Evolutionary conservation across 1,140 invertebrate genomes (phyloP).

Genomic region (Drosophila aff.): DNA sequence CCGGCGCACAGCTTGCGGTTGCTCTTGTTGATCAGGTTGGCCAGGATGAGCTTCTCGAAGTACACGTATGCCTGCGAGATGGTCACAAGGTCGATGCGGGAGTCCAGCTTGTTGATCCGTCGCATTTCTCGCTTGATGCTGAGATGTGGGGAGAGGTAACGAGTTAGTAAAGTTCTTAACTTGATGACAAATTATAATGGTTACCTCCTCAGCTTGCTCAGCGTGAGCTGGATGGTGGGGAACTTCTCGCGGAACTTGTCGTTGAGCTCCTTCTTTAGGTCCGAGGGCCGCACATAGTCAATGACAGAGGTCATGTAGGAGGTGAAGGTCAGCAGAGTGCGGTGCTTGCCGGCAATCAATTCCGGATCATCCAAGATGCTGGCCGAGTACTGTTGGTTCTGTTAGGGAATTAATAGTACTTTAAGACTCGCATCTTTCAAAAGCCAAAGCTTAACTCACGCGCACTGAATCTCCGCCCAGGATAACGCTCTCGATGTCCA

Average conservation of each 20-base stretch:
- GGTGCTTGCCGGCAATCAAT: slow-evolving; percentile 96
- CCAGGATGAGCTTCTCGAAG: slow-evolving; percentile 97
- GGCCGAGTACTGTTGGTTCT: slow-evolving; percentile 90
- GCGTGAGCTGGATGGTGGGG: slow-evolving; percentile 96
- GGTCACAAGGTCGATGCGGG: slow-evolving; percentile 93
- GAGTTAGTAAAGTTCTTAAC: neutral
- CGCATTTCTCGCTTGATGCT: slow-evolving; percentile 96
- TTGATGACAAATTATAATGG: neutral
- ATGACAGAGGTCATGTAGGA: slow-evolving; percentile 98
- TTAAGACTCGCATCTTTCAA: neutral
- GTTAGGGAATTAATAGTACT: neutral
- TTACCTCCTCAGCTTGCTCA: slow-evolving; percentile 98
- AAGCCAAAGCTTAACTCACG: slow-evolving; percentile 33
- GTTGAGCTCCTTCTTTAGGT: slow-evolving; percentile 98
- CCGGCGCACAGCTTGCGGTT: slow-evolving; percentile 98
- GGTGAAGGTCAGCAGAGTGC: slow-evolving; percentile 96
- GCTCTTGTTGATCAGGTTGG: slow-evolving; percentile 96
- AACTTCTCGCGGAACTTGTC: slow-evolving; percentile 98
- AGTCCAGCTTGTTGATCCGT: slow-evolving; percentile 95
- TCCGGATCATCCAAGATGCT: slow-evolving; percentile 97
- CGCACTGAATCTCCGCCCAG: slow-evolving; percentile 49
- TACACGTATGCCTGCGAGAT: slow-evolving; percentile 98
- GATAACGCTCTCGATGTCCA: slow-evolving; percentile 73
- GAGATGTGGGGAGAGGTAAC: slow-evolving; percentile 1
- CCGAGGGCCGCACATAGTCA: slow-evolving; percentile 98